Conservation (phyloP, 1,140 invertebrate genomes). For the Eueides isabella region DNA sequence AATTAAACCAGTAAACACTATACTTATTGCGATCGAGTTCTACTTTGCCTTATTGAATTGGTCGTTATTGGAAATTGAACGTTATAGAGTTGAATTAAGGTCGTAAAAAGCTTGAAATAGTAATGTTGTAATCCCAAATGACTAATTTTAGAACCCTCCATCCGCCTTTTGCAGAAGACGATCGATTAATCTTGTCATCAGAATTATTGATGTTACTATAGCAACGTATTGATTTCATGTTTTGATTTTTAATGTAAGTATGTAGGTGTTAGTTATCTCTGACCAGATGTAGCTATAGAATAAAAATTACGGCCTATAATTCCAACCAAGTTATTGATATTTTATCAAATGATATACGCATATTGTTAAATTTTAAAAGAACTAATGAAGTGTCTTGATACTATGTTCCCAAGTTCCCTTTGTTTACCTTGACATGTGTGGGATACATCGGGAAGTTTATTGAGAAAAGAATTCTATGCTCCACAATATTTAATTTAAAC, state of each 20-base stretch:
- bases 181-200: constrained; percentile 67
- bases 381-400: too few relatives aligned
- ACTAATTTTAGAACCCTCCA: constrained; percentile 13
- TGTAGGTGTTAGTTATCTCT: neutral
- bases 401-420: too few relatives aligned
- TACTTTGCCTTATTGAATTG: constrained; percentile 8
- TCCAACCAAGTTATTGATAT: too few relatives aligned
- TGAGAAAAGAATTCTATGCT: too few relatives aligned
- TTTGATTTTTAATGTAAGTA: constrained; percentile 1
- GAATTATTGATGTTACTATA: constrained; percentile 61
- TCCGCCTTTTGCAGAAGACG: constrained; percentile 45
- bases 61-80: neutral
- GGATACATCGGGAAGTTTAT: too few relatives aligned
- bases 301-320: too few relatives aligned
- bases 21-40: constrained; percentile 35
- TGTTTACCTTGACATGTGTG: too few relatives aligned
- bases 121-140: constrained; percentile 4
- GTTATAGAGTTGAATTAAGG: neutral
- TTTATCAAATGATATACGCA: too few relatives aligned
- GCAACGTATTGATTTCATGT: constrained; percentile 39
- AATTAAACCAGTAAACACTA: constrained; percentile 47
- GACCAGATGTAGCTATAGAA: too few relatives aligned
- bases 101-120: neutral
- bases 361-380: too few relatives aligned
- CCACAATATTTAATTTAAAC: too few relatives aligned